A percentile compares a stretch with the other conserved stretches of the same genome.
phyloP scores from a whole-genome alignment of 2,797 vertebrate genomes.

The Cyclopterus lumpus region DNA sequence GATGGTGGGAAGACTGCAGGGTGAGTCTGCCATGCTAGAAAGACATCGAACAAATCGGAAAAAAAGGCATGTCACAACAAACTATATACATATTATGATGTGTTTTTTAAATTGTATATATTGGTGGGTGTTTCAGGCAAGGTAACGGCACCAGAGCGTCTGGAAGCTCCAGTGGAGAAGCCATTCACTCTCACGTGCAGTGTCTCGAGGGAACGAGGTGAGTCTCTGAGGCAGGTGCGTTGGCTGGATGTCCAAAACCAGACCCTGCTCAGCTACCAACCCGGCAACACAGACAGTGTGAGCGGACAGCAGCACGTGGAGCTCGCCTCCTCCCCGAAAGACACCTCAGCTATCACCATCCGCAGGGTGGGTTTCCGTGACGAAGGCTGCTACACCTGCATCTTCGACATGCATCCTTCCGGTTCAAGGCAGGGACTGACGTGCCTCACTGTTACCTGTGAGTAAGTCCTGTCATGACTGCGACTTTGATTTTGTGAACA shows the following conservation, averaged over 20 bases:
- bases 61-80: background rate
- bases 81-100: background rate
- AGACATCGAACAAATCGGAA: background rate
- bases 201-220: conserved; percentile 69
- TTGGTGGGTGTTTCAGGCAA: conserved; percentile 65
- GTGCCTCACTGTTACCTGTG: conserved; percentile 82
- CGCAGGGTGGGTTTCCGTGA: conserved; percentile 82
- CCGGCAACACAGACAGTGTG: conserved; percentile 74
- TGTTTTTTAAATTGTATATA: background rate
- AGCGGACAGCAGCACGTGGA: conserved; percentile 84
- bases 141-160: conserved; percentile 73
- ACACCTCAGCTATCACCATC: conserved; percentile 79
- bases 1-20: conserved; percentile 72
- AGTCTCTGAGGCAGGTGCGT: conserved; percentile 75
- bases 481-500: background rate
- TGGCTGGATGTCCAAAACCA: conserved; percentile 84
- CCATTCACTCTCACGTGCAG: conserved; percentile 83
- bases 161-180: conserved; percentile 76
- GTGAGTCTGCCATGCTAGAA: conserved; percentile 59
- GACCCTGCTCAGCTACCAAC: conserved; percentile 79
- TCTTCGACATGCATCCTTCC: conserved; percentile 78
- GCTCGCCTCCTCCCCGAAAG: conserved; percentile 67
- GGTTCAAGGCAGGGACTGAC: conserved; percentile 79
- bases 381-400: conserved; percentile 86
- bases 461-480: conserved; percentile 35